phyloP scores from a whole-genome alignment of 1,140 invertebrate species.

The Acromyrmex echinatior region DNA sequence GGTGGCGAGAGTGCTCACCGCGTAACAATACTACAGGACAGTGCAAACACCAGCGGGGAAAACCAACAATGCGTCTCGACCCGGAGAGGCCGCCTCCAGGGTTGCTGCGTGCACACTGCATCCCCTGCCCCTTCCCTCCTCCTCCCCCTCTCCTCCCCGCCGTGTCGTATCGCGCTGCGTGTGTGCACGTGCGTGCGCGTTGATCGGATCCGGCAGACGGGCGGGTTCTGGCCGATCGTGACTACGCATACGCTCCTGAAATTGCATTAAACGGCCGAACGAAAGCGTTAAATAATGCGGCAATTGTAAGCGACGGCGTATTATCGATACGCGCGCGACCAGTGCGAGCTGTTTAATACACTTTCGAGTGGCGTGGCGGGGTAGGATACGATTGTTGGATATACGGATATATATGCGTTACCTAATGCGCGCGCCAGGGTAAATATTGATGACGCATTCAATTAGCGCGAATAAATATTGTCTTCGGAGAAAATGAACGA shows the following conservation, averaged over 20 bases:
- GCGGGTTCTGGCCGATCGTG: slow-evolving; percentile 58
- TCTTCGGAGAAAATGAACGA: slow-evolving; percentile 17
- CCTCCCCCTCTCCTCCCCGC: neutral
- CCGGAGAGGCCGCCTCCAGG: slow-evolving; percentile 52
- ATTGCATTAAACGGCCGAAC: slow-evolving; percentile 72
- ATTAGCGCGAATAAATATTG: slow-evolving; percentile 55
- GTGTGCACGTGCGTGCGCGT: slow-evolving; percentile 39
- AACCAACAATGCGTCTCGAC: slow-evolving; percentile 76
- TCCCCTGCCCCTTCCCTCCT: too few relatives aligned
- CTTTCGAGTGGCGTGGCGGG: neutral
- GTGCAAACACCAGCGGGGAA: slow-evolving; percentile 75
- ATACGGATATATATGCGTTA: neutral
- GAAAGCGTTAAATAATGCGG: slow-evolving; percentile 71
- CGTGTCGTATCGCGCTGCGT: neutral
- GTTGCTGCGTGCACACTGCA: neutral
- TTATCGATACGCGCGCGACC: slow-evolving; percentile 31
- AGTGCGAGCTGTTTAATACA: slow-evolving; percentile 25
- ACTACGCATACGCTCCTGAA: slow-evolving; percentile 71
- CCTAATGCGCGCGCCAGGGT: neutral
- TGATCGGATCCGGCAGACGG: slow-evolving; percentile 33
- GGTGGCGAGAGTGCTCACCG: slow-evolving; percentile 36
- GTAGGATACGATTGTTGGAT: neutral
- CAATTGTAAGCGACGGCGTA: slow-evolving; percentile 63
- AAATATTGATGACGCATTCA: slow-evolving; percentile 42
- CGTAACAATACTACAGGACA: slow-evolving; percentile 70